Percentiles rank a stretch among this genome's conserved stretches.
These are phyloP conservation scores for Sarcophaga variegata DNA, from an alignment of 2,888 invertebrate species.

Conservation along the genomic window DNA sequence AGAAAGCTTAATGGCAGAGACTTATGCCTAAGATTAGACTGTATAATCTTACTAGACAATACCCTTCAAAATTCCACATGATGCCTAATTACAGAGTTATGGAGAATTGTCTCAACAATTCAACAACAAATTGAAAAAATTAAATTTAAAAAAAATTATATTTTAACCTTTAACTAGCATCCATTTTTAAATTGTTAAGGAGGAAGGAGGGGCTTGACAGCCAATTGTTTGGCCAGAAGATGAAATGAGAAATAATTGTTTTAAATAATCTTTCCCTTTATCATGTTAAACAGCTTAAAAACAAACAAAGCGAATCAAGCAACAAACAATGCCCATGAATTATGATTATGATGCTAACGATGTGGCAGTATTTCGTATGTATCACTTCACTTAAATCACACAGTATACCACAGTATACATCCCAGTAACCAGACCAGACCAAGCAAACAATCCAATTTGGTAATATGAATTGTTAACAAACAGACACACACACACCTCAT, in stretches of 20 bases:
- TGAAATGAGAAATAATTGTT: slow-evolving; percentile 50
- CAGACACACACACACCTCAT: slow-evolving; percentile 17
- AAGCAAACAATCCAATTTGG: slow-evolving; percentile 54
- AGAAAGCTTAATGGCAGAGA: too few relatives aligned
- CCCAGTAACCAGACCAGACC: not conserved
- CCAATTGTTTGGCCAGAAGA: slow-evolving; percentile 21
- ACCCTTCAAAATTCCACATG: too few relatives aligned
- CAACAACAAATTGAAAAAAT: too few relatives aligned
- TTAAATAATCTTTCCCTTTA: slow-evolving; percentile 65
- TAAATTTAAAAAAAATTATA: too few relatives aligned
- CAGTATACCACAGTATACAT: not conserved
- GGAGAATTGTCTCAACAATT: too few relatives aligned
- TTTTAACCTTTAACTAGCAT: too few relatives aligned
- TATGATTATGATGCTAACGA: slow-evolving; percentile 65
- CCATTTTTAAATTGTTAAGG: not conserved
- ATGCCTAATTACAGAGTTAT: too few relatives aligned
- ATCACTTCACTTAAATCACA: slow-evolving; percentile 56
- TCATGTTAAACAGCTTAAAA: slow-evolving; percentile 64
- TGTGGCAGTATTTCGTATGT: slow-evolving; percentile 57
- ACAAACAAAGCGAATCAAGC: slow-evolving; percentile 56
- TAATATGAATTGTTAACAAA: slow-evolving; percentile 36
- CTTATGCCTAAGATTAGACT: too few relatives aligned
- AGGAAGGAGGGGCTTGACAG: not conserved
- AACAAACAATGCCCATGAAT: slow-evolving; percentile 56
- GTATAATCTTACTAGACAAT: too few relatives aligned